Conservation (phyloP, 1,140 invertebrate species). For the Adelges cooleyi region DNA sequence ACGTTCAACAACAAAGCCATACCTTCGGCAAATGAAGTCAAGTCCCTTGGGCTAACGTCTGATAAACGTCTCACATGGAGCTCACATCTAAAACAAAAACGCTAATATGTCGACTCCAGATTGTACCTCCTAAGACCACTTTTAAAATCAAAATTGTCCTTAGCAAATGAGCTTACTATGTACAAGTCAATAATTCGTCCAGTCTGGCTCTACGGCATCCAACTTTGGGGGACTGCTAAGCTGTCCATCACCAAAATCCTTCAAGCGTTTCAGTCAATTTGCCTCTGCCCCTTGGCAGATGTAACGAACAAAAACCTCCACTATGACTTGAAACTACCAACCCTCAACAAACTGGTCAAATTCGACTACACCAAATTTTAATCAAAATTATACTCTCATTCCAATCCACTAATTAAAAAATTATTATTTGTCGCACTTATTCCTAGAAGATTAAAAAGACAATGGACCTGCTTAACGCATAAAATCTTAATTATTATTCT, state of each 20-base stretch:
- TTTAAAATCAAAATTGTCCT: slow-evolving; percentile 30
- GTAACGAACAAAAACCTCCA: slow-evolving; percentile 5
- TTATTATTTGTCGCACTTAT: neutral
- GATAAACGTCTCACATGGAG: slow-evolving; percentile 14
- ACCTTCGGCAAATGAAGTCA: neutral
- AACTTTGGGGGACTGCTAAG: slow-evolving; percentile 35
- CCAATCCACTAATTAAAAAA: neutral
- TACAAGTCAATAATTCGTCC: slow-evolving; percentile 36
- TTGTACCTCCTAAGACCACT: slow-evolving; percentile 31
- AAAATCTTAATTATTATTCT: too few species aligned
- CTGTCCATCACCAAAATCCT: slow-evolving; percentile 33
- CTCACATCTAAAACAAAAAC: slow-evolving; percentile 9
- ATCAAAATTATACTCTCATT: neutral
- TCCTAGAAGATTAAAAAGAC: neutral
- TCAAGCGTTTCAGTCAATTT: slow-evolving; percentile 21
- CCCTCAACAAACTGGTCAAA: neutral
- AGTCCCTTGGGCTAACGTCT: slow-evolving; percentile 10
- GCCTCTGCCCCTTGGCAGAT: neutral
- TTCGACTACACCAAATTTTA: neutral
- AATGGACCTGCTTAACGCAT: neutral
- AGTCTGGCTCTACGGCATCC: slow-evolving; percentile 36
- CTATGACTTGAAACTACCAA: neutral
- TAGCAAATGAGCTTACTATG: slow-evolving; percentile 35
- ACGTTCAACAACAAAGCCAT: too few species aligned
- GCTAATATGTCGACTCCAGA: neutral